phyloP scores from a whole-genome alignment of 2,888 invertebrate species.

The Heliconius cydno region DNA sequence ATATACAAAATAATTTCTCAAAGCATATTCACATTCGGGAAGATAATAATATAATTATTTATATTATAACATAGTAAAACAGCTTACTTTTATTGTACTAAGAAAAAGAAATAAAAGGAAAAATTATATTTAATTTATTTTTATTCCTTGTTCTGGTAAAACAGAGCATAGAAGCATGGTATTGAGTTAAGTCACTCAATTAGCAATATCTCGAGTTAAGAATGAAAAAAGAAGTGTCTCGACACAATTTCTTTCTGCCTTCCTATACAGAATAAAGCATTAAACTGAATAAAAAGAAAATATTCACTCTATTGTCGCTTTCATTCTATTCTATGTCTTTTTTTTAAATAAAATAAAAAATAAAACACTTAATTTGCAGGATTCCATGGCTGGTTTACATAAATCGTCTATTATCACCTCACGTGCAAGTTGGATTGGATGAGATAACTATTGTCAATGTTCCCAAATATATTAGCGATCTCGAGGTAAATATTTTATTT shows the following conservation, averaged over 20 bases:
- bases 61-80: too few relatives aligned
- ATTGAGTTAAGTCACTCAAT: background rate
- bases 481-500: constrained; percentile 78
- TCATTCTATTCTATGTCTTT: background rate
- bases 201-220: background rate
- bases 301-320: background rate
- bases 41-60: too few relatives aligned
- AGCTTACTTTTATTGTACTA: too few relatives aligned
- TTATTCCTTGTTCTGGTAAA: background rate
- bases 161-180: background rate
- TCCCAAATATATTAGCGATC: constrained; percentile 89
- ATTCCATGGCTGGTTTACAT: constrained; percentile 93
- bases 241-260: too few relatives aligned
- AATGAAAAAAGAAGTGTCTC: background rate
- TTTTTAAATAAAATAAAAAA: background rate
- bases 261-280: background rate
- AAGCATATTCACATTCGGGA: too few relatives aligned
- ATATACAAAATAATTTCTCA: background rate
- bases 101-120: background rate
- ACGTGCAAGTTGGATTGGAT: constrained; percentile 83
- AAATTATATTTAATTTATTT: background rate
- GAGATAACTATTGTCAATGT: constrained; percentile 94
- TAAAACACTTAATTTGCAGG: constrained; percentile 54
- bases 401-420: constrained; percentile 89
- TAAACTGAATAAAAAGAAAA: background rate